Percentiles rank a stretch among this genome's conserved stretches.
Evolutionary conservation across 2,113 vertebrate genomes (phyloP).

Genomic region (Raphicerus campestris): DNA sequence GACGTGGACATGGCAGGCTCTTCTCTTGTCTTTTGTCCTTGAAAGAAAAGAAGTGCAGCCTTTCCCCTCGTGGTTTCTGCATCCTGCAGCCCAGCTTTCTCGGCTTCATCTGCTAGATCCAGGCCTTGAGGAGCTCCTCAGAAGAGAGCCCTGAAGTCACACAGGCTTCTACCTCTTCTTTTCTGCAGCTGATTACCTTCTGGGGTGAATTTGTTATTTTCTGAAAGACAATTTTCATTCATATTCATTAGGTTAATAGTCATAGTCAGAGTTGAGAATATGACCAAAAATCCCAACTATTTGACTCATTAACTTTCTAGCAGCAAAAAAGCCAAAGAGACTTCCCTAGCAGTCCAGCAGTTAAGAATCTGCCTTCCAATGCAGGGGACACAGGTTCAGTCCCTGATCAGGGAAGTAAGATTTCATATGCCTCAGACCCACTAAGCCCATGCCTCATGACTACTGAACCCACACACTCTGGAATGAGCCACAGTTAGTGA

Average conservation of each 20-base stretch:
- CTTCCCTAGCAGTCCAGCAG: neutral
- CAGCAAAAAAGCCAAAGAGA: neutral
- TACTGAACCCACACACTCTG: neutral
- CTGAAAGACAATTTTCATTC: conserved; percentile 69
- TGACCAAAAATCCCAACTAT: neutral
- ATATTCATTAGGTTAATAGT: neutral
- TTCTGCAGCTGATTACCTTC: conserved; percentile 46
- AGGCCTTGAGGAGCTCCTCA: conserved; percentile 65
- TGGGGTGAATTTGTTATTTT: conserved; percentile 60
- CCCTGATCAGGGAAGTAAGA: neutral
- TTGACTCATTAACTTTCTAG: neutral
- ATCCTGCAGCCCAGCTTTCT: neutral
- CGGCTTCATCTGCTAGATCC: conserved; percentile 52
- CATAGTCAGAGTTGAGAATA: neutral
- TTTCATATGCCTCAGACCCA: neutral
- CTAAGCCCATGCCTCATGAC: neutral
- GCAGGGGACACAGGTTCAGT: neutral
- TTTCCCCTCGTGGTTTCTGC: neutral
- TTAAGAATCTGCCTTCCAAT: neutral
- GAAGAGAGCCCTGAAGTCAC: conserved; percentile 40
- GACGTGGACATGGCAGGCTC: neutral
- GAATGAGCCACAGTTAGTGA: neutral
- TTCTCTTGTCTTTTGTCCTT: neutral
- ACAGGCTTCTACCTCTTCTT: conserved; percentile 71
- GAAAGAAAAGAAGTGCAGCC: neutral